Evolutionary conservation across 2,888 invertebrate species (phyloP).

Genomic region (Xylocampa areola): DNA sequence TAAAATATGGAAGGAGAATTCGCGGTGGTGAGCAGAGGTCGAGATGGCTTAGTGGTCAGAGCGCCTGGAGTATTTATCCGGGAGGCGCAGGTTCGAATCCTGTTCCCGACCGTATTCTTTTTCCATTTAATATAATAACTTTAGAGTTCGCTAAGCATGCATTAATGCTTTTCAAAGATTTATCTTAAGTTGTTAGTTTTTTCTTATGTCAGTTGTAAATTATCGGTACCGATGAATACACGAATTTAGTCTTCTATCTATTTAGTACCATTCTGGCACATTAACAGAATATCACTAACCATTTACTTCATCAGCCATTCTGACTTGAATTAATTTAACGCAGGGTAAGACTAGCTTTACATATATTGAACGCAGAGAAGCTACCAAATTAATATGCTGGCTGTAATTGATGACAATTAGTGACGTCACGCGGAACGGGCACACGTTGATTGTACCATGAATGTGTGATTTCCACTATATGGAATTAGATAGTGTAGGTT

Average conservation of each 20-base stretch:
- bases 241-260: neutral
- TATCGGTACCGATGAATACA: too few relatives aligned
- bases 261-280: neutral
- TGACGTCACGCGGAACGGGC: conserved; percentile 52
- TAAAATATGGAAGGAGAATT: too few relatives aligned
- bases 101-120: too few relatives aligned
- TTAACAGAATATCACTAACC: conserved; percentile 4
- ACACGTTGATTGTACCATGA: conserved; percentile 60
- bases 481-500: conserved; percentile 26
- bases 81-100: too few relatives aligned
- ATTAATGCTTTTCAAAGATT: too few relatives aligned
- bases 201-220: too few relatives aligned
- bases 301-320: conserved; percentile 27
- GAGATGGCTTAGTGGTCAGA: too few relatives aligned
- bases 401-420: conserved; percentile 70
- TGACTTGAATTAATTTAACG: conserved; percentile 28
- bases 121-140: too few relatives aligned
- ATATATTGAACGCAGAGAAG: conserved; percentile 52
- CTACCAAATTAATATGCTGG: conserved; percentile 65
- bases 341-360: conserved; percentile 41
- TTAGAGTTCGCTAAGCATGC: too few relatives aligned
- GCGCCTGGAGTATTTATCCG: too few relatives aligned
- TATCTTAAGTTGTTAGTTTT: too few relatives aligned
- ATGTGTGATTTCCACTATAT: conserved; percentile 54
- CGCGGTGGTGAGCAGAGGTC: too few relatives aligned